Percentiles rank a stretch among this genome's conserved stretches.
These are phyloP conservation scores for Cantharis flavilabris DNA, from an alignment of 2,888 invertebrate species.

Conservation along the genomic window DNA sequence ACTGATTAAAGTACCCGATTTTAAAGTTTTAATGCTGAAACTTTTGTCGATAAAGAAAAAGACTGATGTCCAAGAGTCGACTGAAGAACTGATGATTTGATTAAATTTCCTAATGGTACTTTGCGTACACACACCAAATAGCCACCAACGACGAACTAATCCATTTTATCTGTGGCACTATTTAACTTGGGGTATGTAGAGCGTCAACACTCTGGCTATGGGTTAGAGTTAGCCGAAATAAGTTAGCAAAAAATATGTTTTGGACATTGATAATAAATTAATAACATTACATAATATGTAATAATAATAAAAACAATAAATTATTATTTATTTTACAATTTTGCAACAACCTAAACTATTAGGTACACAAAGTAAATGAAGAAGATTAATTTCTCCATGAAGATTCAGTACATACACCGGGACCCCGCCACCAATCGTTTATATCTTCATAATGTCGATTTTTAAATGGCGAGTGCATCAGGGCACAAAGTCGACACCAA, in stretches of 20 bases:
- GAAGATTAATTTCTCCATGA: constrained; percentile 63
- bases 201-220: not conserved
- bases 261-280: not conserved
- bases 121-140: too few relatives aligned
- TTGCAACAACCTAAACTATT: constrained; percentile 24
- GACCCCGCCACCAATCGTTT: constrained; percentile 92
- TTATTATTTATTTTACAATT: constrained; percentile 32
- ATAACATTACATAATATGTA: not conserved
- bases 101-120: too few relatives aligned
- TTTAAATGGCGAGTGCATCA: constrained; percentile 71
- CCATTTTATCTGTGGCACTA: too few relatives aligned
- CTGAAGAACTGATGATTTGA: too few relatives aligned
- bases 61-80: too few relatives aligned
- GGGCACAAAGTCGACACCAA: constrained; percentile 88
- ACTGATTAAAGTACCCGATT: too few relatives aligned
- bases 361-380: constrained; percentile 12
- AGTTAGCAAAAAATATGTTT: not conserved
- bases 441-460: constrained; percentile 75
- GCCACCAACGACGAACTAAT: too few relatives aligned
- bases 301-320: constrained; percentile 32
- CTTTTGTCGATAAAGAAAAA: too few relatives aligned
- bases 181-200: too few relatives aligned
- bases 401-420: constrained; percentile 73
- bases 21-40: too few relatives aligned
- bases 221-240: not conserved